Evolutionary conservation across 1,140 invertebrate genomes (phyloP).

Genomic region (Hylaeus volcanicus): DNA sequence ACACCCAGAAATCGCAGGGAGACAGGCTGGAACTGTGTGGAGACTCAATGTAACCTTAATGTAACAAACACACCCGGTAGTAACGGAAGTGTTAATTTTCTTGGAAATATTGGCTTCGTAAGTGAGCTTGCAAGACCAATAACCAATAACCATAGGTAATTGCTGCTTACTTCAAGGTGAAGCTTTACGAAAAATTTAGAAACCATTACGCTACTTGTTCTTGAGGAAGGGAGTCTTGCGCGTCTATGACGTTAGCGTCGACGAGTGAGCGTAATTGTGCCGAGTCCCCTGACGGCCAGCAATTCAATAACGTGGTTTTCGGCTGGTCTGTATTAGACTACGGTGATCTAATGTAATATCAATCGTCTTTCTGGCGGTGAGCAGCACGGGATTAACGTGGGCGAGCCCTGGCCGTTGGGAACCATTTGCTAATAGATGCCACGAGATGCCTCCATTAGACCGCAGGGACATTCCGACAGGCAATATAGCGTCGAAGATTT

Average conservation of each 20-base stretch:
- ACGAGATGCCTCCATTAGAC: constrained; percentile 74
- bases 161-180: too few relatives aligned
- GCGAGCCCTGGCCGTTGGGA: constrained; percentile 72
- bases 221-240: neutral
- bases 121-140: too few relatives aligned
- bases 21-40: too few relatives aligned
- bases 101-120: too few relatives aligned
- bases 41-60: too few relatives aligned
- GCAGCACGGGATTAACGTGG: constrained; percentile 65
- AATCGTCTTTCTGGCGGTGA: constrained; percentile 66
- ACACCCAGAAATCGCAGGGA: too few relatives aligned
- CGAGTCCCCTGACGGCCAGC: constrained; percentile 31
- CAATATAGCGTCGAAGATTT: constrained; percentile 74
- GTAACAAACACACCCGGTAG: too few relatives aligned
- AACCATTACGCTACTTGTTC: too few relatives aligned
- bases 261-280: constrained; percentile 40
- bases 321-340: constrained; percentile 58
- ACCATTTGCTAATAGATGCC: constrained; percentile 77
- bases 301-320: constrained; percentile 57
- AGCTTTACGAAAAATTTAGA: too few relatives aligned
- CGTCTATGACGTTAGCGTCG: constrained; percentile 5
- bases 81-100: too few relatives aligned
- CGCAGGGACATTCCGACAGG: constrained; percentile 71
- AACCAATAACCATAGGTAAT: too few relatives aligned
- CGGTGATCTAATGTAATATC: constrained; percentile 64